A percentile compares a stretch with the other conserved stretches of the same genome.
These are phyloP conservation scores for Pseudomyrmex pallidus DNA, from an alignment of 1,140 invertebrate species.

Conservation along the genomic window DNA sequence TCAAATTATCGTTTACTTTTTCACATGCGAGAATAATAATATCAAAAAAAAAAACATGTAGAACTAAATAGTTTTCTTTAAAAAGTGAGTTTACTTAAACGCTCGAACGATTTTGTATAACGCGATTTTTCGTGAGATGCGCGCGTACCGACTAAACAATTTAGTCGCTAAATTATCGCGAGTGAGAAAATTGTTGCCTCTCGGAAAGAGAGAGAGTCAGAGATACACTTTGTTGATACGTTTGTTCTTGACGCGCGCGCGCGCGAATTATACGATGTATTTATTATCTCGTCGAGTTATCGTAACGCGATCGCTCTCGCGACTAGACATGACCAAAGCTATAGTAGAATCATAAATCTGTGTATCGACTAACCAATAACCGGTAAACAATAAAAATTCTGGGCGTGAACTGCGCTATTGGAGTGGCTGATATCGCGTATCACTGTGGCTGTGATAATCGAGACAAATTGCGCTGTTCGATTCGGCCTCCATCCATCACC, in stretches of 20 bases:
- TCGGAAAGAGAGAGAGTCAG: background rate
- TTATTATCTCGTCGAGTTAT: conserved; percentile 17
- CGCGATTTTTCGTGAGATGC: background rate
- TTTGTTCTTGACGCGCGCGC: no score
- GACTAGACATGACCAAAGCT: conserved; percentile 13
- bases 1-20: conserved; percentile 1
- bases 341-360: conserved; percentile 44
- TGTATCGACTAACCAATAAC: conserved; percentile 51
- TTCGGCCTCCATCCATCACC: conserved; percentile 45
- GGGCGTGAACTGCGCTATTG: conserved; percentile 32
- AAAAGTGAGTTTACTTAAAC: no score
- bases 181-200: background rate
- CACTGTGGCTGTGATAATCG: conserved; percentile 56
- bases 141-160: background rate
- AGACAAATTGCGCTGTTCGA: conserved; percentile 55
- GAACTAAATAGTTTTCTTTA: no score
- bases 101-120: background rate
- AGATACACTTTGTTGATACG: no score
- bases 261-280: no score
- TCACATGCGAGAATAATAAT: background rate
- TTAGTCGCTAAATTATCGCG: background rate
- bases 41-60: no score
- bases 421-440: conserved; percentile 48
- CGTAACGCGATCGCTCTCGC: conserved; percentile 9
- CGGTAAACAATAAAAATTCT: conserved; percentile 45